Base-by-base conservation (phyloP, 2,797 vertebrate genomes). In the Helostoma temminkii region DNA sequence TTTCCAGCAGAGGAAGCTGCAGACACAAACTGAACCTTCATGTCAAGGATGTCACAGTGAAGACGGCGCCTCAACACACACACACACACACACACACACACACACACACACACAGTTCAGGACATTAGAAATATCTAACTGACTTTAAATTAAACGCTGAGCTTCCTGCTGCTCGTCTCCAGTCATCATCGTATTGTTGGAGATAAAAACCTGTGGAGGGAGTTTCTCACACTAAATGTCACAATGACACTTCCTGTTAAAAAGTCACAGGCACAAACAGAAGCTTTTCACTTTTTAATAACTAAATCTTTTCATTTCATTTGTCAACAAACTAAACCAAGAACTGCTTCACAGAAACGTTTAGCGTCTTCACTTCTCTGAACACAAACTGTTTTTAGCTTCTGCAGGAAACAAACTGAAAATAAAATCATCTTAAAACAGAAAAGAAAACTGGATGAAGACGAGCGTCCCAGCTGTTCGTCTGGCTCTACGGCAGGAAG, bases 401-500 rank as follows among this genome's bases (percentile, higher is more conserved):
- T 52, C 3, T 52, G 19, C 46, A 43, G 19, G 16, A 37, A 57
- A 68, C 12, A 32, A 62, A 57, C 22, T 9, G 9, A 42, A 25
- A 25, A 59, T 0, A 18, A 46, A 21, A 50, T 1, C 1, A 24
- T 16, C 24, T 24, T n/a, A 19, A n/a, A 53, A 60, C 4, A 15
- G 3, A 25, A 32, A 63, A 26, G 1, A 36, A n/a, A 34, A 36
- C 43, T n/a, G 7, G 24, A 26, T 4, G 58, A 72, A 34, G 34
- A 11, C 0, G 14, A 14, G 37, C 0, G 28, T 42, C 37, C 8
- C 19, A 4, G 32, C 42, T 24, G 58, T 34, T 42, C 47, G 65
- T 70, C 49, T 32, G 62, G 46, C 37, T 71, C 57, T 80, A 16
- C 34, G 45, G 52, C 41, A 56, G 19, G 25, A 52, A 52, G 30